Base-by-base conservation (phyloP, 2,113 vertebrate genomes). In the Oceanites oceanicus region DNA sequence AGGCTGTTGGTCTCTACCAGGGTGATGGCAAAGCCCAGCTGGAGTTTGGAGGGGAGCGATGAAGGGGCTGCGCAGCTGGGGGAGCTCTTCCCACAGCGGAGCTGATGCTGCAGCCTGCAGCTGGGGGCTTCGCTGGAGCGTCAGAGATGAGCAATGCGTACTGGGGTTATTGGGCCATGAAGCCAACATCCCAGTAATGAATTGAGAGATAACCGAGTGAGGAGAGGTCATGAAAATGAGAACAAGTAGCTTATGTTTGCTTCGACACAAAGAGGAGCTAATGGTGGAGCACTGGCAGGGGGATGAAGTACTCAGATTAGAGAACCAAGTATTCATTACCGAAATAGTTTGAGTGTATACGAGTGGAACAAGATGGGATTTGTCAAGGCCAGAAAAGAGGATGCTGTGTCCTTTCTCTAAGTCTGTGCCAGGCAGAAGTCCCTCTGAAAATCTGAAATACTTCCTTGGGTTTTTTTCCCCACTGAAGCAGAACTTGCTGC, bases 231-330 rank as follows among this genome's bases (percentile, higher is more conserved):
- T 8, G 67, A 20, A 56, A 90, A 83, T 42, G 77, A 87, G 81
- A 59, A 87, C 45, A 75, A 92, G 66, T 17, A 86, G 67, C 56
- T 92, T 79, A 34, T 47, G 55, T 79, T 83, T 75, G 76, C 45
- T 56, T 13, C 2, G 4, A 40, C 40, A 61, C 29, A 47, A 58
- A 58, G 38, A 66, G 30, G 50, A 86, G 55, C 15, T 75, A 79
- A 89, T 30, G 61, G 66, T 13, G 3, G n/a, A 58, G 56, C 32
- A 34, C 71, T 59, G 49, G 34, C 12, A 13, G 26, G 13, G 13
- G 16, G 5, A 34, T 53, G 21, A 74, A 70, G 40, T 30, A 23
- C 32, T 56, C 40, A 23, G n/a, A 52, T 77, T 44, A 63, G 32
- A 44, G 56, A 74, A 49, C 29, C 30, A 67, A 52, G 77, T 77